Conservation (phyloP, 2,888 invertebrate genomes). For the Halocaridina rubra region DNA sequence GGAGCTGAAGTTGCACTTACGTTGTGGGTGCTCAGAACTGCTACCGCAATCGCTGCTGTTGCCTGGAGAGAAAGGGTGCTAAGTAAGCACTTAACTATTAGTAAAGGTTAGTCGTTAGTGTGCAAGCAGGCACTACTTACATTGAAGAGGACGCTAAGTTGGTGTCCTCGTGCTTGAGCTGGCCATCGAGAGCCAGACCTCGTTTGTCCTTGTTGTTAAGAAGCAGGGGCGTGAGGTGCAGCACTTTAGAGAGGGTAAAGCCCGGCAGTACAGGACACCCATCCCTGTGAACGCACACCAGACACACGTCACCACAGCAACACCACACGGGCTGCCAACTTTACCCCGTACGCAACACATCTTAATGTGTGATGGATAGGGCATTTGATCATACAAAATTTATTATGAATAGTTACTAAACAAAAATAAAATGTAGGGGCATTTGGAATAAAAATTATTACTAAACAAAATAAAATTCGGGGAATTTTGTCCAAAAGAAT, state of each 20-base stretch:
- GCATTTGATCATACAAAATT: background rate
- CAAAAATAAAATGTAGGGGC: too few species aligned
- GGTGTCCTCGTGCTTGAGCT: conserved; percentile 98
- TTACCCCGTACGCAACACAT: conserved; percentile 36
- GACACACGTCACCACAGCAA: conserved; percentile 61
- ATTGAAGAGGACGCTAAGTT: conserved; percentile 98
- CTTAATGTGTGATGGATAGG: conserved; percentile 5
- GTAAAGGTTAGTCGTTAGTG: conserved; percentile 29
- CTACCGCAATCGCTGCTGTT: background rate
- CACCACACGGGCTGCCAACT: conserved; percentile 48
- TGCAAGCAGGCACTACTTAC: conserved; percentile 74
- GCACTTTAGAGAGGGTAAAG: conserved; percentile 96
- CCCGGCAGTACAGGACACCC: conserved; percentile 95
- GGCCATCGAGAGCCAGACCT: conserved; percentile 96
- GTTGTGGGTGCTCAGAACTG: background rate
- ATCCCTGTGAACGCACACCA: conserved; percentile 75
- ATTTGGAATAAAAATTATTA: too few species aligned
- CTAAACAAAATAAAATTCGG: too few species aligned
- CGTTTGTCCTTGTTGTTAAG: conserved; percentile 98
- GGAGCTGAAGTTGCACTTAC: background rate
- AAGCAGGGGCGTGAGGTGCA: conserved; percentile 91
- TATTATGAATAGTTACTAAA: background rate
- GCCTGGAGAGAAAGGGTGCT: background rate
- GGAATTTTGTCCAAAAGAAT: too few species aligned
- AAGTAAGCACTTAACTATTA: background rate